These are phyloP conservation scores for Microcaecilia unicolor DNA, from an alignment of 2,797 vertebrate genomes.

Conservation along the genomic window DNA sequence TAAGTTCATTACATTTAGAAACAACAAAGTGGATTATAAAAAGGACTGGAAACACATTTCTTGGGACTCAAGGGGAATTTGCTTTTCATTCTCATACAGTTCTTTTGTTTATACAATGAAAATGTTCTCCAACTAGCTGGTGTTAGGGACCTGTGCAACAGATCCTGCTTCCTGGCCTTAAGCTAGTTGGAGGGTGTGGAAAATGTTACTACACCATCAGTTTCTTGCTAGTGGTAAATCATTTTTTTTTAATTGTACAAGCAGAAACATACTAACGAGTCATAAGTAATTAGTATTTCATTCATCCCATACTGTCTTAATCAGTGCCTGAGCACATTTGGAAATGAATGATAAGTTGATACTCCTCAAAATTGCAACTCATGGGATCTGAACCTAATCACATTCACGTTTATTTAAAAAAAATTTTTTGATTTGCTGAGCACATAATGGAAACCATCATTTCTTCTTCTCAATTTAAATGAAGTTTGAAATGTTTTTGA, in stretches of 20 bases:
- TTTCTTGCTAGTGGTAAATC: background rate
- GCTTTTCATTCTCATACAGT: too few relatives aligned
- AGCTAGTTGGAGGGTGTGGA: too few relatives aligned
- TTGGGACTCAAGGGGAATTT: too few relatives aligned
- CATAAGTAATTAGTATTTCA: background rate
- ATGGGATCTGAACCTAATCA: slow-evolving; percentile 31
- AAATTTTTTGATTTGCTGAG: slow-evolving; percentile 14
- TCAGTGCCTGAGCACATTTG: slow-evolving; percentile 23
- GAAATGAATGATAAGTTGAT: slow-evolving; percentile 23
- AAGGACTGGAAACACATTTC: too few relatives aligned
- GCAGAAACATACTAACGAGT: background rate
- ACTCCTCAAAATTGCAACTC: slow-evolving; percentile 23
- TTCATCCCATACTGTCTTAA: slow-evolving; percentile 26
- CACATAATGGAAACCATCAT: slow-evolving; percentile 31
- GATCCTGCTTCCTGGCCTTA: too few relatives aligned
- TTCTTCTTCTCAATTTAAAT: slow-evolving; percentile 24
- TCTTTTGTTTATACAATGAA: too few relatives aligned
- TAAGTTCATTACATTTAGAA: too few relatives aligned
- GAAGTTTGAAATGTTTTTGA: slow-evolving; percentile 13
- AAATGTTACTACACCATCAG: too few relatives aligned
- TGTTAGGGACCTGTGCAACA: too few relatives aligned
- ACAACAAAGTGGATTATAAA: too few relatives aligned
- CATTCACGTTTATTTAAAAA: slow-evolving; percentile 32
- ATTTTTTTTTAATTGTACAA: background rate
- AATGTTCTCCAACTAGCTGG: too few relatives aligned